These are phyloP conservation scores for Ennomos quercinarius DNA, from an alignment of 2,888 invertebrate genomes.

Conservation along the genomic window DNA sequence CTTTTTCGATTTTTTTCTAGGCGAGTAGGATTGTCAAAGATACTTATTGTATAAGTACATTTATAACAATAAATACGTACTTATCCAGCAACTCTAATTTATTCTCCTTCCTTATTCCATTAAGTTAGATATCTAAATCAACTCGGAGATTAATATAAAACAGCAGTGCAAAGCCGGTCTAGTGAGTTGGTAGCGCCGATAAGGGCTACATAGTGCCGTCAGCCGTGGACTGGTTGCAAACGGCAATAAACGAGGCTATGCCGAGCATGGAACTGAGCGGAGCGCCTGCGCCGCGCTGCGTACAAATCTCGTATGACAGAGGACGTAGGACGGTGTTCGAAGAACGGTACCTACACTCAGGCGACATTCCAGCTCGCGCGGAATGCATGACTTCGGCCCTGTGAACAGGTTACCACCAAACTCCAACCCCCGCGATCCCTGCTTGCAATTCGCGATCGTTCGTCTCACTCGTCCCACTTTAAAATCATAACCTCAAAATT, in stretches of 20 bases:
- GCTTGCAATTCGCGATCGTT: slow-evolving; percentile 60
- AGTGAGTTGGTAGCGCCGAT: slow-evolving; percentile 62
- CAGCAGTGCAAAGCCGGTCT: slow-evolving; percentile 45
- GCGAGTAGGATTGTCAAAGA: no score
- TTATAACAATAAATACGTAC: no score
- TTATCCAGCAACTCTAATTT: no score
- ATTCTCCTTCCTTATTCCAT: slow-evolving; percentile 8
- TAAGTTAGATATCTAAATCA: slow-evolving; percentile 16
- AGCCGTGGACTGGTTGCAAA: slow-evolving; percentile 67
- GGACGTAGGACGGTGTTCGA: slow-evolving; percentile 67
- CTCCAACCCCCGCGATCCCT: slow-evolving; percentile 50
- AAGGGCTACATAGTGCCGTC: slow-evolving; percentile 66
- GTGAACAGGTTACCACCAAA: slow-evolving; percentile 74
- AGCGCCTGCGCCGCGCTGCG: slow-evolving; percentile 68
- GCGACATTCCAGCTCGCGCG: slow-evolving; percentile 79
- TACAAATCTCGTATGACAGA: slow-evolving; percentile 78
- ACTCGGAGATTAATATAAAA: slow-evolving; percentile 38
- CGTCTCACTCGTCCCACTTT: slow-evolving; percentile 69
- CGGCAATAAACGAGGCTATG: slow-evolving; percentile 69
- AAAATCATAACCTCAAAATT: slow-evolving; percentile 68
- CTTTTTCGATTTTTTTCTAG: no score
- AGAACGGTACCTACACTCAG: slow-evolving; percentile 77
- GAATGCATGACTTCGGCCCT: slow-evolving; percentile 76
- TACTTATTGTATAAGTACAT: no score
- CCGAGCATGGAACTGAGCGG: slow-evolving; percentile 59